Evolutionary conservation across 1,140 invertebrate genomes (phyloP).

Genomic region (Drosophila funebris): DNA sequence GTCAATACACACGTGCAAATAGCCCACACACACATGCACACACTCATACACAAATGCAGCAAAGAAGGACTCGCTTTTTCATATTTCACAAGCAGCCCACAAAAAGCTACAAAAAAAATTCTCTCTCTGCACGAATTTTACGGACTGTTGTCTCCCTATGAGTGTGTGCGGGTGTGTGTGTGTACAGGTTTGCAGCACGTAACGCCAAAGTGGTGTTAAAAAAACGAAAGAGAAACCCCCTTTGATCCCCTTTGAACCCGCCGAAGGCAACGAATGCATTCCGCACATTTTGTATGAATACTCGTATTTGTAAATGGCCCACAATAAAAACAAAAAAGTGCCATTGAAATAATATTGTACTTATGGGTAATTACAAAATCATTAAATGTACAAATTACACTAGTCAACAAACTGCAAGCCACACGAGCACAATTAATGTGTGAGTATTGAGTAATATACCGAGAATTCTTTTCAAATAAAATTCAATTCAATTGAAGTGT

Average conservation of each 20-base stretch:
- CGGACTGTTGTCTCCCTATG: conserved; percentile 30
- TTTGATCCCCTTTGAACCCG: background rate
- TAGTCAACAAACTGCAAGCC: background rate
- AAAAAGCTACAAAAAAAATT: conserved; percentile 40
- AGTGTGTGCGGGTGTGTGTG: conserved; percentile 6
- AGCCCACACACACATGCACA: conserved; percentile 27
- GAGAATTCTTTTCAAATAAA: background rate
- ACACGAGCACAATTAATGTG: background rate
- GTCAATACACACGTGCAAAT: conserved; percentile 36
- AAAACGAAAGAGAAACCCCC: conserved; percentile 39
- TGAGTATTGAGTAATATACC: background rate
- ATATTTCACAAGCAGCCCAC: conserved; percentile 56
- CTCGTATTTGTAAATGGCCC: conserved; percentile 46
- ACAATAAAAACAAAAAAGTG: conserved; percentile 53
- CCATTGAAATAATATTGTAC: conserved; percentile 75
- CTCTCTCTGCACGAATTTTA: conserved; percentile 25
- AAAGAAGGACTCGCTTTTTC: conserved; percentile 39
- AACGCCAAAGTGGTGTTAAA: conserved; percentile 44
- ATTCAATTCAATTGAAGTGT: background rate
- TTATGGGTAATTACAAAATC: conserved; percentile 77
- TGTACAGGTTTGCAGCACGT: conserved; percentile 26
- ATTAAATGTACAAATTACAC: conserved; percentile 53
- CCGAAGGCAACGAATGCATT: background rate
- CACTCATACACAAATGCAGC: conserved; percentile 8
- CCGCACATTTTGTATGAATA: background rate